Percentiles rank a stretch among this genome's conserved stretches.
phyloP scores from a whole-genome alignment of 2,797 vertebrate genomes.

The Yasuhikotakia modesta region DNA sequence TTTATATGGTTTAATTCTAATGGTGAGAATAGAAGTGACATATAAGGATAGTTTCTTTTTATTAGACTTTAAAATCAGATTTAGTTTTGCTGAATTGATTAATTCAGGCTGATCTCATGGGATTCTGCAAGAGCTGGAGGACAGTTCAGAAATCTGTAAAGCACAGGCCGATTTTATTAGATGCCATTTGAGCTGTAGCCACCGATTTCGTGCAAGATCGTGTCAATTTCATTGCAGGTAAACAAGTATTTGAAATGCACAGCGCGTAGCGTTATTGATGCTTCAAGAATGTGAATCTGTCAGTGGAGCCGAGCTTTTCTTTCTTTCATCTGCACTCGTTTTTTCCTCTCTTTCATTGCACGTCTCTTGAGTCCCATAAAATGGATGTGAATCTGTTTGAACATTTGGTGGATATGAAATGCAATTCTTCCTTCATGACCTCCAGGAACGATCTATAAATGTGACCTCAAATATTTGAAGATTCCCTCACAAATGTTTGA shows the following conservation, averaged over 20 bases:
- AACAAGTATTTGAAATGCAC: not conserved
- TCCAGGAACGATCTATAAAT: slow-evolving; percentile 32
- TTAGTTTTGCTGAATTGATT: not conserved
- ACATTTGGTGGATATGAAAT: slow-evolving; percentile 39
- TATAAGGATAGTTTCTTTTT: not conserved
- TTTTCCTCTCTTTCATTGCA: slow-evolving; percentile 17
- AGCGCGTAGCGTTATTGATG: not conserved
- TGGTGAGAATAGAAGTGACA: not conserved
- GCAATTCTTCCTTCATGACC: slow-evolving; percentile 26
- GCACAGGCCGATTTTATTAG: not conserved
- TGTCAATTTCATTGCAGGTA: not conserved
- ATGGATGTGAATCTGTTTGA: not conserved
- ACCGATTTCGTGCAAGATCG: not conserved
- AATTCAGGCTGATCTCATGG: not conserved
- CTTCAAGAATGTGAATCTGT: not conserved
- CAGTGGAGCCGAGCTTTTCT: slow-evolving; percentile 12
- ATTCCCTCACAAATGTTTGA: slow-evolving; percentile 65
- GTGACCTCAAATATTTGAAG: slow-evolving; percentile 67
- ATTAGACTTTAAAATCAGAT: not conserved
- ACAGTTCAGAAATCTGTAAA: not conserved
- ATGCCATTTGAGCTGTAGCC: not conserved
- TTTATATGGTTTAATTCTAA: not conserved
- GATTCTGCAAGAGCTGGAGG: not conserved
- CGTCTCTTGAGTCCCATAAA: slow-evolving; percentile 10
- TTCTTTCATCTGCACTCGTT: slow-evolving; percentile 26